Evolutionary conservation across 2,797 vertebrate species (phyloP).

Genomic region (Botia kubotai): DNA sequence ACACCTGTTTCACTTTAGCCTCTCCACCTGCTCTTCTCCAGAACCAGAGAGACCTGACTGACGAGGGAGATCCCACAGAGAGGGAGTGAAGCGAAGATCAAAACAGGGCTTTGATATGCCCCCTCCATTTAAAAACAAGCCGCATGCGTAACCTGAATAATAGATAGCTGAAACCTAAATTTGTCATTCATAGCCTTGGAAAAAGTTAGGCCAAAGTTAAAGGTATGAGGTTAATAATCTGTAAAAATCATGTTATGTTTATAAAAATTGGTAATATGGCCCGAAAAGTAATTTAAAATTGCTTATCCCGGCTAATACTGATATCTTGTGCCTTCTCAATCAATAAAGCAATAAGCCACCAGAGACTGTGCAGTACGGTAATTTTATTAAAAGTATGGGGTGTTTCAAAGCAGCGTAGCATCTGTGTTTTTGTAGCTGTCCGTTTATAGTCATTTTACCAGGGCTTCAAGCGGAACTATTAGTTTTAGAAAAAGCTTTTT

Average conservation of each 20-base stretch:
- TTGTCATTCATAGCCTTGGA: background rate
- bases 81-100: conserved; percentile 17
- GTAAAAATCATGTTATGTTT: no score
- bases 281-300: no score
- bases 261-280: no score
- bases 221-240: no score
- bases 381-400: no score
- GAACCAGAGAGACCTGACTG: conserved; percentile 56
- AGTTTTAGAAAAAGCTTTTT: background rate
- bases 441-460: background rate
- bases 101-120: conserved; percentile 32
- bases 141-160: conserved; percentile 11
- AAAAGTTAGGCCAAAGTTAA: conserved; percentile 4
- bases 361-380: no score
- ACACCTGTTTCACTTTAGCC: conserved; percentile 68
- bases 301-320: no score
- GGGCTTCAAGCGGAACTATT: background rate
- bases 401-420: background rate
- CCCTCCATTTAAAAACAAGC: background rate
- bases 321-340: no score
- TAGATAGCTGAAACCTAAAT: conserved; percentile 1
- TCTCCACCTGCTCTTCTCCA: conserved; percentile 46
- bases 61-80: conserved; percentile 32
- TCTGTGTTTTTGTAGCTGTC: background rate
- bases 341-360: no score